phyloP scores from a whole-genome alignment of 2,888 invertebrate genomes.

The Phorcus lineatus region DNA sequence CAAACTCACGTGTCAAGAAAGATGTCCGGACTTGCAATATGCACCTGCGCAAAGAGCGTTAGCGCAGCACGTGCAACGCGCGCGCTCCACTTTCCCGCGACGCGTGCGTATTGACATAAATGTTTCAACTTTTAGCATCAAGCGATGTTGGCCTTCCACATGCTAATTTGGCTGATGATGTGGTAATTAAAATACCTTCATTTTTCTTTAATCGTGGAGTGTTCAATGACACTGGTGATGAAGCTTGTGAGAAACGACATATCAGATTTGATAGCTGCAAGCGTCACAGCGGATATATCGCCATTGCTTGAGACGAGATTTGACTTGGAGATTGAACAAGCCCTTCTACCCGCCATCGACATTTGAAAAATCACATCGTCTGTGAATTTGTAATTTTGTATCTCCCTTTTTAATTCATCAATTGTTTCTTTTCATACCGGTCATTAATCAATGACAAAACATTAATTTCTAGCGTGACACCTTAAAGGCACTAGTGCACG shows the following conservation, averaged over 20 bases:
- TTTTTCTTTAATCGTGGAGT: not conserved
- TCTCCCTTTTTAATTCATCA: too few species aligned
- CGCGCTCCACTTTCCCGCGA: not conserved
- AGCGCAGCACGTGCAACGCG: not conserved
- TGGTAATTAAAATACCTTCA: not conserved
- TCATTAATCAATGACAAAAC: too few species aligned
- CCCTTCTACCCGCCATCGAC: too few species aligned
- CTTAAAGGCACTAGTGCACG: too few species aligned
- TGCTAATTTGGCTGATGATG: not conserved
- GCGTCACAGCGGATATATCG: not conserved
- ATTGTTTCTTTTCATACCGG: too few species aligned
- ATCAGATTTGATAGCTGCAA: not conserved
- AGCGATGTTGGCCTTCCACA: not conserved
- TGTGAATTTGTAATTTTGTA: too few species aligned
- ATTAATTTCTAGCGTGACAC: too few species aligned
- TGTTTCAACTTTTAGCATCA: not conserved
- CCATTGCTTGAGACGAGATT: not conserved
- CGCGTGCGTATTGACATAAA: not conserved
- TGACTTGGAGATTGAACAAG: too few species aligned
- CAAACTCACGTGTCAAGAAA: not conserved
- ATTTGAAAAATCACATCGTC: too few species aligned
- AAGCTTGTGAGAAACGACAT: conserved; percentile 4
- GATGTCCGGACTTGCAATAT: not conserved
- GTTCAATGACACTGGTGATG: not conserved
- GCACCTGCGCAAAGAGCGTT: not conserved